These are phyloP conservation scores for Strongylocentrotus purpuratus DNA, from an alignment of 35 echinoderm and acorn worm genomes.

Conservation along the genomic window DNA sequence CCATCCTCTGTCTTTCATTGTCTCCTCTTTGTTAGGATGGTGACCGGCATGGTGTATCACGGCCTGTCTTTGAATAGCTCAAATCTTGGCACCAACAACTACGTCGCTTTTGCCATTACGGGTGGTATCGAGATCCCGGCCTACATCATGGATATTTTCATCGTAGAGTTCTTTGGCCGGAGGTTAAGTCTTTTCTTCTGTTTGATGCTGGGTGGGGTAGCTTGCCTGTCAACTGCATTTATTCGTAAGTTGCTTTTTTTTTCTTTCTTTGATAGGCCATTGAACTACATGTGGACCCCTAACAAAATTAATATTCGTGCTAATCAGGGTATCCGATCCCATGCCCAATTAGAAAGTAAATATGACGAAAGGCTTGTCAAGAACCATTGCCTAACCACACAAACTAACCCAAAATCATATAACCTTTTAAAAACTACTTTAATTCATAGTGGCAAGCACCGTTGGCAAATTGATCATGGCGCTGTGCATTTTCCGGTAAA, in stretches of 20 bases:
- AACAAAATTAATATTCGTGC: too few relatives aligned
- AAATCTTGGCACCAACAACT: conserved; percentile 67
- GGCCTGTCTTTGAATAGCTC: conserved; percentile 82
- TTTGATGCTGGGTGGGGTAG: conserved; percentile 69
- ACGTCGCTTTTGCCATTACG: conserved; percentile 64
- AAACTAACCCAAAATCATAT: too few relatives aligned
- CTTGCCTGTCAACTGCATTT: conserved; percentile 70
- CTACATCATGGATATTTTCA: conserved; percentile 61
- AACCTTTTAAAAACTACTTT: too few relatives aligned
- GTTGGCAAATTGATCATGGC: too few relatives aligned
- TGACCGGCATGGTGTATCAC: conserved; percentile 78
- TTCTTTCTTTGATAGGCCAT: too few relatives aligned
- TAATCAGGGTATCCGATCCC: too few relatives aligned
- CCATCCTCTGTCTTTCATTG: not conserved
- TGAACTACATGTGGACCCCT: too few relatives aligned
- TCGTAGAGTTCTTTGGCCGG: conserved; percentile 66
- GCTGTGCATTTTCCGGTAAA: too few relatives aligned
- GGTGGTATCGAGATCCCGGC: conserved; percentile 80
- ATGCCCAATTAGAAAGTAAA: too few relatives aligned
- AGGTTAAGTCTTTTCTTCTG: conserved; percentile 35
- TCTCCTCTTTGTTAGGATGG: conserved; percentile 54
- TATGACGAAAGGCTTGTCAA: too few relatives aligned
- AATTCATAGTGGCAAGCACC: too few relatives aligned
- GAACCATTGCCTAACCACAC: too few relatives aligned
- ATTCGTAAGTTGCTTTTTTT: conserved; percentile 57